These are phyloP conservation scores for Anguilla pacifica DNA, from an alignment of 2,797 vertebrate genomes.

Conservation along the genomic window DNA sequence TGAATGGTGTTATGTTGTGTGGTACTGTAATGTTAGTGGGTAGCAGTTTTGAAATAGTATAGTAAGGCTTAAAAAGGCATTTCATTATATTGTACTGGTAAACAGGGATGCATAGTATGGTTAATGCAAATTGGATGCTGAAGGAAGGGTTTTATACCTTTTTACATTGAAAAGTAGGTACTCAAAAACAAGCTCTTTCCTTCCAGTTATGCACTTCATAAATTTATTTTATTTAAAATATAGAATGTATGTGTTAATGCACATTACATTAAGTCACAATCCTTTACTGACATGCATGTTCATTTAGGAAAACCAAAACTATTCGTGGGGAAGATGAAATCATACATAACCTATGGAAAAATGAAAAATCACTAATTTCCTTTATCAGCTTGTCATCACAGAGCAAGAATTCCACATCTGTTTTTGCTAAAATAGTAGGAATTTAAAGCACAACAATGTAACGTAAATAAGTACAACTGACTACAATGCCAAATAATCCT, in stretches of 20 bases:
- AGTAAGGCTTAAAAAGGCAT: neutral
- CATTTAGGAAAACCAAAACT: neutral
- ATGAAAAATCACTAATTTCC: neutral
- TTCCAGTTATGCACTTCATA: neutral
- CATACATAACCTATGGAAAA: neutral
- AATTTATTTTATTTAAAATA: neutral
- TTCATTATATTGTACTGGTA: neutral
- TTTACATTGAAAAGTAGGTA: neutral
- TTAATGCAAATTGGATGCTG: neutral
- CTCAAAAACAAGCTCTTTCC: neutral
- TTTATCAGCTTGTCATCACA: neutral
- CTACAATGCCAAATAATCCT: neutral
- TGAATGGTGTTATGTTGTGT: neutral
- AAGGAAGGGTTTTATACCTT: neutral
- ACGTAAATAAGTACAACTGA: neutral
- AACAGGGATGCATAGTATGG: neutral
- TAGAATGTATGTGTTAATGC: neutral
- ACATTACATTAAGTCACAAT: neutral
- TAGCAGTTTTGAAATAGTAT: neutral
- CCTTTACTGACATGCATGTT: neutral
- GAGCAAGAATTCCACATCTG: neutral
- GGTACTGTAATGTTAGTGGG: neutral
- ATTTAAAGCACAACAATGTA: neutral
- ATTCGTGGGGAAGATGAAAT: neutral
- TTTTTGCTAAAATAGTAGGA: neutral